These are phyloP conservation scores for Nomia melanderi DNA, from an alignment of 1,140 invertebrate species.

Conservation along the genomic window DNA sequence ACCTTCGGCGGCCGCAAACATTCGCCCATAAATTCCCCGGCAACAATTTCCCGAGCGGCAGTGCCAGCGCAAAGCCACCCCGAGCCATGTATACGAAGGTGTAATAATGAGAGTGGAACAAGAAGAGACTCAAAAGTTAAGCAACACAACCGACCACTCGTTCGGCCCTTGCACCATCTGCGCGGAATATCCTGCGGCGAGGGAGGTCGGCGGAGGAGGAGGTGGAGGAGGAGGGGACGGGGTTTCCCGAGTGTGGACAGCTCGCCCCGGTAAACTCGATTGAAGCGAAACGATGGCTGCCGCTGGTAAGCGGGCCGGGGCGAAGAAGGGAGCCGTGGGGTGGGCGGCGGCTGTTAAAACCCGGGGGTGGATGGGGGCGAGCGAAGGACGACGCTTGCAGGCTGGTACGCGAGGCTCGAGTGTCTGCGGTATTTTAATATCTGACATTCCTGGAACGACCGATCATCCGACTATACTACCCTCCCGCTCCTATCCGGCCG, in stretches of 20 bases:
- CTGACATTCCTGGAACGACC: conserved; percentile 78
- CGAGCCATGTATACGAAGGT: no score
- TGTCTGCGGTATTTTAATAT: conserved; percentile 81
- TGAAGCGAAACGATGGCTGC: conserved; percentile 50
- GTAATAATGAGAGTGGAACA: no score
- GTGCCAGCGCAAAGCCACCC: no score
- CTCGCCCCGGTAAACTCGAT: conserved; percentile 43
- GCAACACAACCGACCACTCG: not conserved
- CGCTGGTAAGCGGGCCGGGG: conserved; percentile 35
- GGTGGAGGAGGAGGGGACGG: no score
- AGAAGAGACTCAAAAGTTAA: not conserved
- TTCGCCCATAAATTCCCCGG: no score
- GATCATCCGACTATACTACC: conserved; percentile 69
- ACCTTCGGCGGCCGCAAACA: no score
- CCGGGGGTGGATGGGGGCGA: conserved; percentile 27
- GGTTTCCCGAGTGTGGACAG: conserved; percentile 29
- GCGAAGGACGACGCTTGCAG: conserved; percentile 41
- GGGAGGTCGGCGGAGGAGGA: not conserved
- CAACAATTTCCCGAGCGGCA: no score
- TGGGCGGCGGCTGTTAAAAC: conserved; percentile 32
- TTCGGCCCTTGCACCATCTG: not conserved
- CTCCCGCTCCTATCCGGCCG: not conserved
- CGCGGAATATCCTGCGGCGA: not conserved
- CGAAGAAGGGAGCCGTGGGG: conserved; percentile 53
- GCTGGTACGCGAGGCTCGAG: conserved; percentile 65